Evolutionary conservation across 2,888 invertebrate genomes (phyloP).

Genomic region (Choreutis nemorana): DNA sequence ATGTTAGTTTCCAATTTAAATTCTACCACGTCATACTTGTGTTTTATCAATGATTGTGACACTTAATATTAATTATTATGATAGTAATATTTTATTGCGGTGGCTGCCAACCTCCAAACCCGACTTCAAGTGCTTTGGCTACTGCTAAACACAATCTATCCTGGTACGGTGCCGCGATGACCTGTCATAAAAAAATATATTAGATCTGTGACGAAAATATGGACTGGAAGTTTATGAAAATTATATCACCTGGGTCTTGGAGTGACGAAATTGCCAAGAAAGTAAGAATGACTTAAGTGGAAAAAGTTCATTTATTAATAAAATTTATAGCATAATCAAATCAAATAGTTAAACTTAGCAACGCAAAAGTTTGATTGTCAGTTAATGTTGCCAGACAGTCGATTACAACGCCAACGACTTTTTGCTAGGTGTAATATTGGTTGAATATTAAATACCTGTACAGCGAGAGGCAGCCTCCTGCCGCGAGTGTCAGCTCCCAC

Average conservation of each 20-base stretch:
- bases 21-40: slow-evolving; percentile 35
- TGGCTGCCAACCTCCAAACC: slow-evolving; percentile 84
- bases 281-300: neutral
- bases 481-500: slow-evolving; percentile 68
- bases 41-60: slow-evolving; percentile 19
- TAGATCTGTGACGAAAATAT: slow-evolving; percentile 1
- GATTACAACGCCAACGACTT: too few relatives aligned
- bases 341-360: neutral
- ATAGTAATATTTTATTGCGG: too few relatives aligned
- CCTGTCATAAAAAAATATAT: slow-evolving; percentile 37
- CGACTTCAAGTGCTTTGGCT: slow-evolving; percentile 77
- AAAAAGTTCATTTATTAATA: neutral
- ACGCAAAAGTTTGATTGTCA: neutral
- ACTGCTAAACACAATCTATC: slow-evolving; percentile 84
- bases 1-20: slow-evolving; percentile 19
- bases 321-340: neutral
- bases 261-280: neutral
- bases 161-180: slow-evolving; percentile 76
- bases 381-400: too few relatives aligned
- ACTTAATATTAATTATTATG: neutral
- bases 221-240: too few relatives aligned
- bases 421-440: neutral
- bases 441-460: slow-evolving; percentile 67
- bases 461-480: slow-evolving; percentile 73
- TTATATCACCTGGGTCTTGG: too few relatives aligned